Evolutionary conservation across 2,888 invertebrate species (phyloP).

Genomic region (Eumacrocentrus americanus): DNA sequence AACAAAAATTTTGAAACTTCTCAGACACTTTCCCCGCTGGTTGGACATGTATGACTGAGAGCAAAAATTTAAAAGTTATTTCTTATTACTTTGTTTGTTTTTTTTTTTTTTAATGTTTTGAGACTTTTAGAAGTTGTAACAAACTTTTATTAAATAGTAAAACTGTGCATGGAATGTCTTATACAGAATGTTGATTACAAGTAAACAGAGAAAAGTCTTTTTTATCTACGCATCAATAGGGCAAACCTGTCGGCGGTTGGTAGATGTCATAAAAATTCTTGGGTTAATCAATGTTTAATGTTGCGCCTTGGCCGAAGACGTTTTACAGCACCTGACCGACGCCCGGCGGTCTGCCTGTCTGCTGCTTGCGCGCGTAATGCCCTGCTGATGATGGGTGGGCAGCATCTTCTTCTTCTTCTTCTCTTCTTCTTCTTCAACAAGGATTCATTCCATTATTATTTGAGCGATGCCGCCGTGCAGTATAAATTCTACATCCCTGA

Average conservation of each 20-base stretch:
- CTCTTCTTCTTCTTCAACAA: too few species aligned
- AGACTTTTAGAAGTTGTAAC: too few species aligned
- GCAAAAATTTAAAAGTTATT: too few species aligned
- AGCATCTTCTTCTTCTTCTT: conserved; percentile 34
- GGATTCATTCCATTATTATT: conserved; percentile 40
- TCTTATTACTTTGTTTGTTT: too few species aligned
- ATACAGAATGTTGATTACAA: conserved; percentile 13
- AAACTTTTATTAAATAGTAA: too few species aligned
- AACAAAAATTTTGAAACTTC: conserved; percentile 31
- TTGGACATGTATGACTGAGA: too few species aligned
- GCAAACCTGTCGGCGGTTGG: background rate
- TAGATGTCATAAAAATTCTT: conserved; percentile 49
- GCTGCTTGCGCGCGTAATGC: conserved; percentile 34
- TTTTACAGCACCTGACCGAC: conserved; percentile 45
- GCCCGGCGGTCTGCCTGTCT: conserved; percentile 30
- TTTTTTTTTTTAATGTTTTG: too few species aligned
- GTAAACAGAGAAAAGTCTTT: background rate
- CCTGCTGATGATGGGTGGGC: conserved; percentile 42
- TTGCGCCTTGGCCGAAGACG: conserved; percentile 40
- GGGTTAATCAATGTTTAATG: conserved; percentile 52
- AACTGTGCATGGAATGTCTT: too few species aligned
- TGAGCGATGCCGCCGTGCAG: conserved; percentile 38
- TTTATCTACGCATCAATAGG: background rate
- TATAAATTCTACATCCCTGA: conserved; percentile 18
- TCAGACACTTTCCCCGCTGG: too few species aligned